Evolutionary conservation across 2,113 vertebrate genomes (phyloP), one percentile per base, ranked within the genome.

Genomic region (Struthidea cinerea): DNA sequence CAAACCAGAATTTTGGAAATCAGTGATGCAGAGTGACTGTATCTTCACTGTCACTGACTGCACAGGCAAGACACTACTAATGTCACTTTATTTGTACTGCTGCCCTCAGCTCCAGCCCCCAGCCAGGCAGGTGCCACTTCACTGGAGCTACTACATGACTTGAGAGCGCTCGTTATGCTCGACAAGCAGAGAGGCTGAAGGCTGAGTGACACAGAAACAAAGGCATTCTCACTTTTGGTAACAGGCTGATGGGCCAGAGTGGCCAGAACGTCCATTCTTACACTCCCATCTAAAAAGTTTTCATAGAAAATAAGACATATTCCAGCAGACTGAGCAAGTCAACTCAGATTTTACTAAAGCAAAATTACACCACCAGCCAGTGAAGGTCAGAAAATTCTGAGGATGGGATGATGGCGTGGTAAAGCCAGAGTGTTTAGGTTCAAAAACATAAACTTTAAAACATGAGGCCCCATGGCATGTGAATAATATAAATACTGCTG

Each of bases 41-140:
- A 57, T 50, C 94, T 73, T 89, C 81, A 56, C 81, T 71, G 59
- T 55, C 74, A 71, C n/a, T 3, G 1, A n/a, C 56, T n/a, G 69
- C 3, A 0, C 37, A 82, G 65, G 63, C 17, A 65, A 68, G 59
- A 85, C 89, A 76, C 41, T 23, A n/a, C 49, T 18, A 65, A 61
- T 3, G 4, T 28, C 77, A 61, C 33, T 33, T 32, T 50, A 39
- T 57, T 61, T 75, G 61, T n/a, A 13, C 41, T 39, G 61, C 74
- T 84, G 89, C 70, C 76, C 78, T 30, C 33, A 67, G 44, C 60
- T 74, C 52, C 85, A 85, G 70, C 44, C 59, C 27, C 37, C 41
- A 16, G 23, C 46, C 89, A 83, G 41, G 56, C 55, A 94, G 92
- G 59, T 95, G 68, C 55, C 90, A 70, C 90, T 74, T 80, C 68